Evolutionary conservation across 1,140 invertebrate species (phyloP).

Genomic region (Micrasema minimum): DNA sequence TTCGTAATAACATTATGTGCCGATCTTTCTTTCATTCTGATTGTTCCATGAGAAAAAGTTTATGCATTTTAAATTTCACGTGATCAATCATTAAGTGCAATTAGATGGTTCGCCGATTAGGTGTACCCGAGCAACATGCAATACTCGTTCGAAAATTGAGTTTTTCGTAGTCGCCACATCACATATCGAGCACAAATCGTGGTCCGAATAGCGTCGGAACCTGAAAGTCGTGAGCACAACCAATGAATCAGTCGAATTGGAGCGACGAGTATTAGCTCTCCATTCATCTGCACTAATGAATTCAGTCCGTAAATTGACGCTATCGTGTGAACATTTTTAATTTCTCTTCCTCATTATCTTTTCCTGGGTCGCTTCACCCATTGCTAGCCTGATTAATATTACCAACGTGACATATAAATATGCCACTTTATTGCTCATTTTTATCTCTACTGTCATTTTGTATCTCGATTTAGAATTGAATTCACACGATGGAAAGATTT

Average conservation of each 20-base stretch:
- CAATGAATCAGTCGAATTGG: conserved; percentile 43
- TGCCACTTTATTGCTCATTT: neutral
- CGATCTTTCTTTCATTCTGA: conserved; percentile 40
- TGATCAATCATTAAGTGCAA: conserved; percentile 44
- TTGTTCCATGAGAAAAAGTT: conserved; percentile 38
- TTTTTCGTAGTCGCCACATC: conserved; percentile 22
- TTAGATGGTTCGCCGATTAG: conserved; percentile 42
- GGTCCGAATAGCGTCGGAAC: conserved; percentile 23
- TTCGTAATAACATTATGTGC: conserved; percentile 21
- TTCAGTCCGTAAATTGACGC: conserved; percentile 50
- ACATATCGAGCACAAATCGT: conserved; percentile 39
- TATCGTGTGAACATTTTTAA: conserved; percentile 54
- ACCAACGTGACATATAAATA: too few species aligned
- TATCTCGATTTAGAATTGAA: conserved; percentile 7
- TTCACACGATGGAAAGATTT: conserved; percentile 22
- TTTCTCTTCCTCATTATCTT: conserved; percentile 53
- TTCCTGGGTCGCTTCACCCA: conserved; percentile 7
- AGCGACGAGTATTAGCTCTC: conserved; percentile 35
- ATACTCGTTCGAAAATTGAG: conserved; percentile 13
- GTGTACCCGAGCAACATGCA: conserved; percentile 22
- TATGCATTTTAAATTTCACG: conserved; percentile 42
- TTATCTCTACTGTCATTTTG: neutral
- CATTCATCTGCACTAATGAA: conserved; percentile 52
- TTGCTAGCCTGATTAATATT: conserved; percentile 20
- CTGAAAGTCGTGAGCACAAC: conserved; percentile 34